Percentiles rank a stretch among this genome's conserved stretches.
These are phyloP conservation scores for Pristionchus maxplancki DNA, from an alignment of 2,888 invertebrate species.

Conservation along the genomic window DNA sequence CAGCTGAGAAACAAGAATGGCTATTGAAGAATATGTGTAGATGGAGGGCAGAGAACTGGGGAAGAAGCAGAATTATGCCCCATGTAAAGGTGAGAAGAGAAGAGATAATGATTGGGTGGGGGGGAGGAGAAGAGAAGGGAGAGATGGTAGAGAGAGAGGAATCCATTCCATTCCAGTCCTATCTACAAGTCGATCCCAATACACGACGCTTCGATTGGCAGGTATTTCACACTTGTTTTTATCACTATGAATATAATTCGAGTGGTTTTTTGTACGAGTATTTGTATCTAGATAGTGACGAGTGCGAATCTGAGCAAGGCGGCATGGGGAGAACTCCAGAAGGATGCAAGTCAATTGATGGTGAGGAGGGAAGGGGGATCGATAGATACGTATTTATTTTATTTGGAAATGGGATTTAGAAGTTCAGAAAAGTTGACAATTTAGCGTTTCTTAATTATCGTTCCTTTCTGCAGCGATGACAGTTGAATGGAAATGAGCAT, in stretches of 20 bases:
- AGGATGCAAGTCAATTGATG: constrained; percentile 57
- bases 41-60: constrained; percentile 87
- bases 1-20: constrained; percentile 84
- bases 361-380: neutral
- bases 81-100: constrained; percentile 87
- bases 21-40: constrained; percentile 57
- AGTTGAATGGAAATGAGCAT: neutral
- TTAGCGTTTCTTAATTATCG: neutral
- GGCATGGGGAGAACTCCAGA: constrained; percentile 88
- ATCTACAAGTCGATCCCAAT: neutral
- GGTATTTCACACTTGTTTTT: neutral
- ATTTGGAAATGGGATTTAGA: no score
- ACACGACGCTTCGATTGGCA: constrained; percentile 27
- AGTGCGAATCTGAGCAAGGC: constrained; percentile 97
- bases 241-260: neutral
- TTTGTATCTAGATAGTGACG: constrained; percentile 79
- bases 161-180: neutral
- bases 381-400: no score
- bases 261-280: neutral
- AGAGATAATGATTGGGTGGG: neutral
- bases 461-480: neutral
- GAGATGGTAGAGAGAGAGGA: no score
- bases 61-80: constrained; percentile 90
- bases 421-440: no score
- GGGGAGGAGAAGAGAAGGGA: neutral